Conservation (phyloP, 2,888 invertebrate genomes). For the Hololepta plana region DNA sequence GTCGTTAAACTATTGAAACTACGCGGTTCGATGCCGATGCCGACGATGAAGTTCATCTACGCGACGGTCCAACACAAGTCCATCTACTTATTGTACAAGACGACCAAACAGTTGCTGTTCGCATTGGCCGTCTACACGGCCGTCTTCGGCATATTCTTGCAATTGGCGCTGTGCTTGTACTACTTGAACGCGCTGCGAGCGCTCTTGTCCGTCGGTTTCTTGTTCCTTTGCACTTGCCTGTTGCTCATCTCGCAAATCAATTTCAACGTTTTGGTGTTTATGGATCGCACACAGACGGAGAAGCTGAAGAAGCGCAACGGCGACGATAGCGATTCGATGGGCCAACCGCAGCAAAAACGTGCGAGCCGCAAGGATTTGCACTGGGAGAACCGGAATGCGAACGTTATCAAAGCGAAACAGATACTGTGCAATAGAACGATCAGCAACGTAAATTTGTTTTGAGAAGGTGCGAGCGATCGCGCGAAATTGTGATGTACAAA, state of each 20-base stretch:
- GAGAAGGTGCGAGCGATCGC: no score
- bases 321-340: constrained; percentile 5
- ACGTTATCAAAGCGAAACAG: constrained; percentile 8
- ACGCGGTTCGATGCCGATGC: no score
- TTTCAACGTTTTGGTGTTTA: constrained; percentile 9
- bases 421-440: constrained; percentile 12
- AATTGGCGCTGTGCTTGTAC: constrained; percentile 15
- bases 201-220: constrained; percentile 15
- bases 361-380: constrained; percentile 2
- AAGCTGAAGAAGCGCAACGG: constrained; percentile 7
- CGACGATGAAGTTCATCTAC: no score
- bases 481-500: no score
- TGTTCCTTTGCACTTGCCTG: constrained; percentile 15
- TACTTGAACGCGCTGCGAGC: constrained; percentile 13
- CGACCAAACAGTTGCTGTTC: constrained; percentile 8
- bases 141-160: constrained; percentile 12
- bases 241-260: constrained; percentile 11
- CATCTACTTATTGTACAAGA: no score
- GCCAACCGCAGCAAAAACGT: constrained; percentile 3
- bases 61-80: no score
- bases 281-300: no score
- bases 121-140: constrained; percentile 14
- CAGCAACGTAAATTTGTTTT: constrained; percentile 13
- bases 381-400: not conserved
- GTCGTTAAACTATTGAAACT: no score